Conservation (phyloP, 1,140 invertebrate species). For the Phenacoccus solenopsis region DNA sequence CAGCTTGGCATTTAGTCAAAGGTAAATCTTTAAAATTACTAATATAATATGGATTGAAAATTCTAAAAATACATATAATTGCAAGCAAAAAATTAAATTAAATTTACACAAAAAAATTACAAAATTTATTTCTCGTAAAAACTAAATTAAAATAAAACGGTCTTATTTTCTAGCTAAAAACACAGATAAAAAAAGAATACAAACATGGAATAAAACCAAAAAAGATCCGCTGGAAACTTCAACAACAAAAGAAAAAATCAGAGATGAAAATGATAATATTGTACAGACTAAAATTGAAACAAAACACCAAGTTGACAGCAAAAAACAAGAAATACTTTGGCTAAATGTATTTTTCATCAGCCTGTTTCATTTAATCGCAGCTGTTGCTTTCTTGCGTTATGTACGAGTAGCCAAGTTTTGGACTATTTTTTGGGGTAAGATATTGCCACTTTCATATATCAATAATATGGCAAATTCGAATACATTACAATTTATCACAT, state of each 20-base stretch:
- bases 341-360: background rate
- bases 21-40: background rate
- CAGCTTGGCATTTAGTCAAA: conserved; percentile 8
- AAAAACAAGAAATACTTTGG: background rate
- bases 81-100: too few relatives aligned
- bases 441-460: too few relatives aligned
- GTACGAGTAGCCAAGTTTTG: background rate
- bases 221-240: background rate
- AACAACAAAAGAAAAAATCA: background rate
- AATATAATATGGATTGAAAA: background rate
- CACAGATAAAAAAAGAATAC: background rate
- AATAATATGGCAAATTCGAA: too few relatives aligned
- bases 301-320: background rate
- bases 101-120: background rate
- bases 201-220: background rate
- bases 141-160: too few relatives aligned
- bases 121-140: too few relatives aligned
- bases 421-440: conserved; percentile 5
- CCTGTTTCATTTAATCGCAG: background rate
- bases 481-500: background rate
- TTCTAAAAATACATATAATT: too few relatives aligned
- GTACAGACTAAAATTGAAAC: background rate
- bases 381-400: background rate
- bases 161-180: background rate
- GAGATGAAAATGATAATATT: background rate